Conservation (phyloP, 1,140 invertebrate genomes). For the Cephus cinctus region DNA sequence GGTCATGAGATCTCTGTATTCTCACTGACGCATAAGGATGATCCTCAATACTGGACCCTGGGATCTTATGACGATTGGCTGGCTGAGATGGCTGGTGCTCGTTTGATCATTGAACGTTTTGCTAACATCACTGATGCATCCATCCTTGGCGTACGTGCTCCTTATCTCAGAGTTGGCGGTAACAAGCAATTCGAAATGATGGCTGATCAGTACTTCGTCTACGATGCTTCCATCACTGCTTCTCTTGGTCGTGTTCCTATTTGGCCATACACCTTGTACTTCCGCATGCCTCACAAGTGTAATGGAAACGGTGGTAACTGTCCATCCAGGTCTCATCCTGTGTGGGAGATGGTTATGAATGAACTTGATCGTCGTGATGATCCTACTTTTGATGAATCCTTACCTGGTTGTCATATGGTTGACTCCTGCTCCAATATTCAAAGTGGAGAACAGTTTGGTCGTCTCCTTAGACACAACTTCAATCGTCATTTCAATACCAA, state of each 20-base stretch:
- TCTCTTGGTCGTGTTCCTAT: constrained; percentile 84
- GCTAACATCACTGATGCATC: constrained; percentile 89
- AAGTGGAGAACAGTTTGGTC: constrained; percentile 82
- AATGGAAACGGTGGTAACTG: constrained; percentile 92
- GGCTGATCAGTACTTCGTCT: constrained; percentile 92
- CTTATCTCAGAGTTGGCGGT: constrained; percentile 87
- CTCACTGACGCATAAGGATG: constrained; percentile 90
- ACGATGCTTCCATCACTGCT: constrained; percentile 91
- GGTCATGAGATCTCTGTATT: constrained; percentile 94
- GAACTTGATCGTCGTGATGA: constrained; percentile 89
- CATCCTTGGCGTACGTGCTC: constrained; percentile 85
- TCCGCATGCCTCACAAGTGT: constrained; percentile 92
- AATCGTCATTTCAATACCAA: constrained; percentile 90
- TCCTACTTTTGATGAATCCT: constrained; percentile 84
- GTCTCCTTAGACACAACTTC: constrained; percentile 90
- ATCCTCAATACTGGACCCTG: constrained; percentile 84
- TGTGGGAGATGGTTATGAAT: constrained; percentile 97
- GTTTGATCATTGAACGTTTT: constrained; percentile 83
- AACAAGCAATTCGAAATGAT: constrained; percentile 97
- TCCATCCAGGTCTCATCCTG: constrained; percentile 84
- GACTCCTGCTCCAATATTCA: constrained; percentile 92
- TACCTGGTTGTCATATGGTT: constrained; percentile 91
- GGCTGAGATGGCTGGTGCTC: constrained; percentile 92
- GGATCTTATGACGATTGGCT: constrained; percentile 90
- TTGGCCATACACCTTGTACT: constrained; percentile 95